phyloP scores from a whole-genome alignment of 2,888 invertebrate species.

The Drosophila histrio region DNA sequence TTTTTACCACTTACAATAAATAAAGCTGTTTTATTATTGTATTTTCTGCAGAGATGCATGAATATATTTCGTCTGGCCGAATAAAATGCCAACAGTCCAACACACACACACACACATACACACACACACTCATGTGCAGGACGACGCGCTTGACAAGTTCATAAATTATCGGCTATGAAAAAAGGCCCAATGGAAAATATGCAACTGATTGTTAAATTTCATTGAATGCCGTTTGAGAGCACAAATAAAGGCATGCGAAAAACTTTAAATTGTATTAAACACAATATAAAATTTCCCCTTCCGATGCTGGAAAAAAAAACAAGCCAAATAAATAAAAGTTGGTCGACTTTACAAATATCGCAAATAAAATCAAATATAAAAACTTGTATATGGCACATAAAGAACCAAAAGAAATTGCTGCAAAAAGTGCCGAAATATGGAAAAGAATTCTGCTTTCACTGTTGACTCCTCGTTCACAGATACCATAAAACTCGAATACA shows the following conservation, averaged over 20 bases:
- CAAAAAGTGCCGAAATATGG: conserved; percentile 8
- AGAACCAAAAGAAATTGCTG: conserved; percentile 1
- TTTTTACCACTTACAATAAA: conserved; percentile 49
- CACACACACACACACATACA: background rate
- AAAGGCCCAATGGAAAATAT: conserved; percentile 21
- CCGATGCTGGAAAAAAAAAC: background rate
- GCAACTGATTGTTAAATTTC: conserved; percentile 53
- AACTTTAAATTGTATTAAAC: conserved; percentile 39
- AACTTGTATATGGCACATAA: conserved; percentile 1
- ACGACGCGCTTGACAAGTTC: conserved; percentile 55
- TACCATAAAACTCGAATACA: conserved; percentile 6
- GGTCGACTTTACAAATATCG: conserved; percentile 4
- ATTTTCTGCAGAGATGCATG: conserved; percentile 42
- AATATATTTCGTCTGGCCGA: conserved; percentile 50
- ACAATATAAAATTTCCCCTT: conserved; percentile 30
- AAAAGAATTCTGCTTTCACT: conserved; percentile 1
- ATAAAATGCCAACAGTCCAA: conserved; percentile 25
- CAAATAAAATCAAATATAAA: conserved; percentile 6
- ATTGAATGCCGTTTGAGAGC: conserved; percentile 44
- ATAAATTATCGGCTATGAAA: conserved; percentile 53
- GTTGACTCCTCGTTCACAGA: conserved; percentile 8
- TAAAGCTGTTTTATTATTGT: conserved; percentile 56
- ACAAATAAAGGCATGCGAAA: conserved; percentile 1
- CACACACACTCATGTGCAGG: conserved; percentile 11
- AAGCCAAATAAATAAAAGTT: conserved; percentile 13